Evolutionary conservation across 2,888 invertebrate species (phyloP).

Genomic region (Syritta pipiens): DNA sequence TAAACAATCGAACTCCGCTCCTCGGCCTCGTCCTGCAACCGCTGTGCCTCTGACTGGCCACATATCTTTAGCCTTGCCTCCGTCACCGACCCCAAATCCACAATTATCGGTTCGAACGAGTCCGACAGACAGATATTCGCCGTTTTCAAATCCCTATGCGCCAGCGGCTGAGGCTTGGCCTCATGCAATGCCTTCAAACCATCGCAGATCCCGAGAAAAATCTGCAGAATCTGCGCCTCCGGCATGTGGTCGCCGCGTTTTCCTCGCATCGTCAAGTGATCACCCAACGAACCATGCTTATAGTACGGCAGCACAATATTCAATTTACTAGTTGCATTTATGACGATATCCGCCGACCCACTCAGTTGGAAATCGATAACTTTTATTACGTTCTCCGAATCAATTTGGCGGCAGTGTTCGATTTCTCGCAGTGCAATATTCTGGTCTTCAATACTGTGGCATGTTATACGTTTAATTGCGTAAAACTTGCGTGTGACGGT

Average conservation of each 20-base stretch:
- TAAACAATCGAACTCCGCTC: constrained; percentile 94
- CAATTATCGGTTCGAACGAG: constrained; percentile 86
- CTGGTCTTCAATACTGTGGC: constrained; percentile 89
- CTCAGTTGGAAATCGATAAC: constrained; percentile 85
- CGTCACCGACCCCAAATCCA: constrained; percentile 89
- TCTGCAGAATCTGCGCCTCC: constrained; percentile 83
- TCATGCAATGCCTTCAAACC: constrained; percentile 88
- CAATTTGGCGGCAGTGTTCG: constrained; percentile 85
- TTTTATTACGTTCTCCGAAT: constrained; percentile 87
- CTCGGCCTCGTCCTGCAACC: constrained; percentile 88
- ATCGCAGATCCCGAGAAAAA: constrained; percentile 87
- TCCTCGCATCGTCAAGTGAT: constrained; percentile 83
- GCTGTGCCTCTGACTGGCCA: constrained; percentile 85
- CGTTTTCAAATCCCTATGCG: constrained; percentile 92
- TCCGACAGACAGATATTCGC: constrained; percentile 89
- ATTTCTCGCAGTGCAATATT: constrained; percentile 86
- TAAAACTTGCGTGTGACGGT: constrained; percentile 83
- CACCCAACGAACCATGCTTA: constrained; percentile 87
- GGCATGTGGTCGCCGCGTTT: constrained; percentile 82
- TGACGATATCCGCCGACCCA: constrained; percentile 84
- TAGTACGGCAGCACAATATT: constrained; percentile 88
- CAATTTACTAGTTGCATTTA: constrained; percentile 86
- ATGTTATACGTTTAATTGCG: constrained; percentile 90
- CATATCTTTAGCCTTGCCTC: constrained; percentile 83
- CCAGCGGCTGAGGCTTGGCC: constrained; percentile 85